Evolutionary conservation across 2,888 invertebrate species (phyloP).

Genomic region (Pogonocherus hispidulus): DNA sequence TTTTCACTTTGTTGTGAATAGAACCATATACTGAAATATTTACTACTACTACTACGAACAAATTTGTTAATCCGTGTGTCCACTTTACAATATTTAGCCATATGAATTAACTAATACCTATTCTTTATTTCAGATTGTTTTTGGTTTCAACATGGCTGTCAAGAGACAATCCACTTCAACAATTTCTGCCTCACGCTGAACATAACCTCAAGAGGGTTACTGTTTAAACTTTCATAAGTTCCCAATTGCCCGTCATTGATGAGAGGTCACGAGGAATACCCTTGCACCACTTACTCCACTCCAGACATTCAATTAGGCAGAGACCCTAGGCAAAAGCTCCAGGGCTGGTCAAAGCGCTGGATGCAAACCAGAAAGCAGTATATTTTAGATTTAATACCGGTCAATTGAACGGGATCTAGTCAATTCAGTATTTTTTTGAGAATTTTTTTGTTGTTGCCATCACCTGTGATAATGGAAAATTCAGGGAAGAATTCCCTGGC

Average conservation of each 20-base stretch:
- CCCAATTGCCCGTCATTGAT: slow-evolving; percentile 68
- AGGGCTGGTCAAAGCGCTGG: slow-evolving; percentile 66
- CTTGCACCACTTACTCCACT: slow-evolving; percentile 70
- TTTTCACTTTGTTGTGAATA: too few relatives aligned
- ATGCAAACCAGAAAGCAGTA: slow-evolving; percentile 55
- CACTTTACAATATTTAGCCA: too few relatives aligned
- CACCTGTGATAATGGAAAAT: slow-evolving; percentile 34
- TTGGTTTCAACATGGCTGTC: neutral
- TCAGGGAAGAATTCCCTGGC: slow-evolving; percentile 46
- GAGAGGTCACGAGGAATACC: slow-evolving; percentile 72
- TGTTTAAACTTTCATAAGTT: slow-evolving; percentile 16
- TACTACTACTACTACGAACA: too few relatives aligned
- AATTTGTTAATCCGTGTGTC: too few relatives aligned
- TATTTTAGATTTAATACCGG: slow-evolving; percentile 46
- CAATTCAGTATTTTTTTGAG: slow-evolving; percentile 5
- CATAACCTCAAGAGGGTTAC: slow-evolving; percentile 28
- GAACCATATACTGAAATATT: too few relatives aligned
- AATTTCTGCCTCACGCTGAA: neutral
- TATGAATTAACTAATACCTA: neutral
- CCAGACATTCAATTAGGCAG: slow-evolving; percentile 71
- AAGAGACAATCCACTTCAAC: neutral
- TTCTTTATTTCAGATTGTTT: slow-evolving; percentile 1
- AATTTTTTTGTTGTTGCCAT: slow-evolving; percentile 25
- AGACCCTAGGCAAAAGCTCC: slow-evolving; percentile 75
- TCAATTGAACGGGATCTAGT: slow-evolving; percentile 47